Evolutionary conservation across 2,888 invertebrate species (phyloP).

Genomic region (Eurois occulta): DNA sequence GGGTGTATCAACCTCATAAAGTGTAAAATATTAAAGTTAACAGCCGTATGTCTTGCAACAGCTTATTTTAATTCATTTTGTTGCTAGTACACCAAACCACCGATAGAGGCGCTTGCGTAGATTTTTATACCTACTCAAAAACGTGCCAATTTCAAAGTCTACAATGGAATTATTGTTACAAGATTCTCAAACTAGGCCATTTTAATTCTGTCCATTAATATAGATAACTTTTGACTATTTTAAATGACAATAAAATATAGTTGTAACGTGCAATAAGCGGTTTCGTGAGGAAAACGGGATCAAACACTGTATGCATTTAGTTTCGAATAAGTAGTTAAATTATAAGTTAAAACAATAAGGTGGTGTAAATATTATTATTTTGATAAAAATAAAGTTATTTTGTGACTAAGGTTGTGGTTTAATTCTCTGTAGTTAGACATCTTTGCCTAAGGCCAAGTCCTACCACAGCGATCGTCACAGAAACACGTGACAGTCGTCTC

Average conservation of each 20-base stretch:
- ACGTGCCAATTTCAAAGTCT: conserved; percentile 13
- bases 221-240: conserved; percentile 51
- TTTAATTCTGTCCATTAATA: conserved; percentile 49
- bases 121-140: neutral
- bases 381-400: conserved; percentile 79
- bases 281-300: conserved; percentile 71
- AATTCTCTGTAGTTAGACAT: neutral
- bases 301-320: conserved; percentile 84
- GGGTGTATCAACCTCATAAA: neutral
- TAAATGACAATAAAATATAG: conserved; percentile 63
- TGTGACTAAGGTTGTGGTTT: conserved; percentile 68
- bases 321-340: conserved; percentile 71
- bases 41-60: neutral
- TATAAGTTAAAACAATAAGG: conserved; percentile 63
- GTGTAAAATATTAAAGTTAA: neutral
- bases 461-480: neutral
- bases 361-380: conserved; percentile 83
- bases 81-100: neutral
- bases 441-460: neutral
- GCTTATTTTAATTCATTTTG: neutral
- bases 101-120: conserved; percentile 22
- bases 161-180: conserved; percentile 23
- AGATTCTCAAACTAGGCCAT: conserved; percentile 24
- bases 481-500: neutral
- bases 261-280: conserved; percentile 69